A percentile compares a stretch with the other conserved stretches of the same genome.
Evolutionary conservation across 2,888 invertebrate genomes (phyloP).

Genomic region (Cosmia pyralina): DNA sequence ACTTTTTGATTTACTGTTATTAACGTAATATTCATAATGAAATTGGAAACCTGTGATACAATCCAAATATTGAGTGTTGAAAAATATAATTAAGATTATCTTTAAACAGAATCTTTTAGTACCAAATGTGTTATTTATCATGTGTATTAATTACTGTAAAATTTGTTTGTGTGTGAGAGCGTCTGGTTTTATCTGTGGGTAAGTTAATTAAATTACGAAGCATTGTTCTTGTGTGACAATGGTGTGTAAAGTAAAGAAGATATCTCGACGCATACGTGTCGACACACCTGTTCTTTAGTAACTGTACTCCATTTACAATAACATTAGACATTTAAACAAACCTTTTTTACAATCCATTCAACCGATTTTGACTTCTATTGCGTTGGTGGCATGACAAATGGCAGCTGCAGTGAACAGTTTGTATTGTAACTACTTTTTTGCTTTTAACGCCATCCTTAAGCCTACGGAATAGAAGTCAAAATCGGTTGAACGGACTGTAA

Average conservation of each 20-base stretch:
- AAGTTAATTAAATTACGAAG: conserved; percentile 78
- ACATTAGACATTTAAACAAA: too few species aligned
- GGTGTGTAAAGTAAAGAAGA: conserved; percentile 68
- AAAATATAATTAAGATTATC: conserved; percentile 69
- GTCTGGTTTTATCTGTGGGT: conserved; percentile 64
- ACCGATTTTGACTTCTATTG: too few species aligned
- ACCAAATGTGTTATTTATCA: conserved; percentile 57
- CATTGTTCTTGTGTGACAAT: conserved; percentile 78
- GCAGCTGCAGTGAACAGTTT: too few species aligned
- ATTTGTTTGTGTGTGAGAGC: conserved; percentile 69
- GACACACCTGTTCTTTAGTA: conserved; percentile 68
- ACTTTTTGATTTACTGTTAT: conserved; percentile 42
- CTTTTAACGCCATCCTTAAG: too few species aligned
- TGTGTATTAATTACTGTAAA: conserved; percentile 71
- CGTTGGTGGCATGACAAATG: too few species aligned
- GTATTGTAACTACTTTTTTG: too few species aligned
- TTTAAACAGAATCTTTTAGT: conserved; percentile 64
- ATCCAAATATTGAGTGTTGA: conserved; percentile 41
- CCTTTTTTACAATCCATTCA: too few species aligned
- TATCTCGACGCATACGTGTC: conserved; percentile 57
- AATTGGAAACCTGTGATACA: conserved; percentile 54
- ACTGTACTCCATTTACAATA: too few species aligned
- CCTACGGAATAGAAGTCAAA: too few species aligned
- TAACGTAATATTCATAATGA: conserved; percentile 41
- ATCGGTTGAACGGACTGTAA: too few species aligned